Conservation (phyloP, 2,113 vertebrate genomes). For the Struthio camelus region DNA sequence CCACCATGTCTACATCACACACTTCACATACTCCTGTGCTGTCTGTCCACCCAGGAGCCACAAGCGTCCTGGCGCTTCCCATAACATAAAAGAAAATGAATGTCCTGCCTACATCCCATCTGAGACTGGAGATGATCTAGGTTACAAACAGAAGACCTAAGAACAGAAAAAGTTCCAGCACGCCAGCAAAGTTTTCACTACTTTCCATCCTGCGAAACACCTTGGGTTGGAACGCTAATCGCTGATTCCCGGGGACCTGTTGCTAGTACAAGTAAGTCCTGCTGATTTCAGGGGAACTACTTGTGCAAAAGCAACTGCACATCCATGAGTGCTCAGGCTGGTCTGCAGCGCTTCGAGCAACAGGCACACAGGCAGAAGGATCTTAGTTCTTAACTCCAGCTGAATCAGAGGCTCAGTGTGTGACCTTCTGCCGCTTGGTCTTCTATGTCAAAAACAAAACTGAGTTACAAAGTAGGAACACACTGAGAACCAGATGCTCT, state of each 20-base stretch:
- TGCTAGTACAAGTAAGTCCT: neutral
- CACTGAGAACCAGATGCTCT: constrained; percentile 13
- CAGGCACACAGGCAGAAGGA: neutral
- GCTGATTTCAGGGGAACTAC: neutral
- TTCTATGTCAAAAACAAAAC: constrained; percentile 24
- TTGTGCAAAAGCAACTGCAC: neutral
- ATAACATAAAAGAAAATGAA: neutral
- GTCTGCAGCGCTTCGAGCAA: neutral
- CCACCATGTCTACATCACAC: too few species aligned
- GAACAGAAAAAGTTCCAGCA: too few species aligned
- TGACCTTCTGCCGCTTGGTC: constrained; percentile 27
- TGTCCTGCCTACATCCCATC: neutral
- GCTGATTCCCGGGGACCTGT: too few species aligned
- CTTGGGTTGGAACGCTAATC: neutral
- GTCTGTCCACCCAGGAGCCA: neutral
- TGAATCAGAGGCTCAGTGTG: neutral
- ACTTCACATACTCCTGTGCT: neutral
- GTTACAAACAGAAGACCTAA: neutral
- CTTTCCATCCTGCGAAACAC: neutral
- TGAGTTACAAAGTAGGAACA: neutral
- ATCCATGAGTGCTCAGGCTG: neutral
- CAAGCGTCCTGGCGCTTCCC: neutral
- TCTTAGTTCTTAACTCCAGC: neutral
- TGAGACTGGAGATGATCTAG: neutral
- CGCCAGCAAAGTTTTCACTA: neutral